These are phyloP conservation scores for Saccostrea glomerata DNA, from an alignment of 1,140 invertebrate species.

Conservation along the genomic window DNA sequence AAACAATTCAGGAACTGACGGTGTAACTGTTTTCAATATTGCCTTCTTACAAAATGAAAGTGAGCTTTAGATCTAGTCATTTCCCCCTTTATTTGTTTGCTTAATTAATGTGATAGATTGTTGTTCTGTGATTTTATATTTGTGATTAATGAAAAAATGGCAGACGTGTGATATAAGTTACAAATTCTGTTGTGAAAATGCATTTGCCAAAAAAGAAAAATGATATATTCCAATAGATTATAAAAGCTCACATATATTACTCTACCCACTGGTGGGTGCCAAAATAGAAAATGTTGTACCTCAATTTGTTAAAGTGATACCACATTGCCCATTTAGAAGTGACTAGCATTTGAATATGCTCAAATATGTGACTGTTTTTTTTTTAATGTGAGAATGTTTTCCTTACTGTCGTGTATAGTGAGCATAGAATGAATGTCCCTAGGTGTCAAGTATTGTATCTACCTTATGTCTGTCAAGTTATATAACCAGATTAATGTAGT, in stretches of 20 bases:
- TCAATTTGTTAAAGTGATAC: conserved; percentile 15
- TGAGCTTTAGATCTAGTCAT: conserved; percentile 36
- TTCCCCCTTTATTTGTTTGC: not conserved
- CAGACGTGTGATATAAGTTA: conserved; percentile 13
- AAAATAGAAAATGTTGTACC: conserved; percentile 26
- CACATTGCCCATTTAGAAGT: not conserved
- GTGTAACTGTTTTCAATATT: not conserved
- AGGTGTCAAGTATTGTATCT: not conserved
- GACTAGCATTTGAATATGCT: not conserved
- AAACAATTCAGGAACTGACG: not conserved
- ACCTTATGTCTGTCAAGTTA: conserved; percentile 12
- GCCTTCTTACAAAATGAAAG: conserved; percentile 19
- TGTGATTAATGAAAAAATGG: conserved; percentile 32
- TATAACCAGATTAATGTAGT: conserved; percentile 32
- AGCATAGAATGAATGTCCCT: not conserved
- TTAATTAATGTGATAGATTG: conserved; percentile 35
- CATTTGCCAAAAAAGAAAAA: conserved; percentile 21
- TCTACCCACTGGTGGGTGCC: not conserved
- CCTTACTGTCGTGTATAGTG: not conserved
- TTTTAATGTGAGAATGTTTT: not conserved
- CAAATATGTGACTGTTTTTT: not conserved
- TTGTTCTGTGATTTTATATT: conserved; percentile 28
- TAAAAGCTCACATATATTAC: conserved; percentile 10
- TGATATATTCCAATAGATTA: not conserved
- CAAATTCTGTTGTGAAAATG: conserved; percentile 28